A percentile compares a stretch with the other conserved stretches of the same genome.
These are phyloP conservation scores for Dendrolimus kikuchii DNA, from an alignment of 1,140 invertebrate species.

Conservation along the genomic window DNA sequence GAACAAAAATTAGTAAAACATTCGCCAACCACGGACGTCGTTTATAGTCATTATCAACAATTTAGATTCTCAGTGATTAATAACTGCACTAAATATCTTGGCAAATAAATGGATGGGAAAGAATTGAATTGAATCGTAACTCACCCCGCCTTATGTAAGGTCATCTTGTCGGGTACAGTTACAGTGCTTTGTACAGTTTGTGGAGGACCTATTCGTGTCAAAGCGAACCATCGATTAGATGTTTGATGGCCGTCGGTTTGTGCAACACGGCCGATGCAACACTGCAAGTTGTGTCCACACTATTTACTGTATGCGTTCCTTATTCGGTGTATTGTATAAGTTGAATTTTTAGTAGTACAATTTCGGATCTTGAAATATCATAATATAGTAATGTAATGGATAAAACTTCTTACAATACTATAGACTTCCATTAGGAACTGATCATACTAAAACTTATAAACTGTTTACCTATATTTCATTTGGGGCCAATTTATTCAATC, in stretches of 20 bases:
- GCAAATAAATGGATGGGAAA: conserved; percentile 16
- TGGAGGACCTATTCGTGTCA: conserved; percentile 45
- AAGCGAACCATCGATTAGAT: conserved; percentile 34
- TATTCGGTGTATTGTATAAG: no score
- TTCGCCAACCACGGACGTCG: conserved; percentile 46
- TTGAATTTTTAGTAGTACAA: no score
- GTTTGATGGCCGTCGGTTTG: conserved; percentile 4
- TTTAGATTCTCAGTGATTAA: conserved; percentile 45
- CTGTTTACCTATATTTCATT: no score
- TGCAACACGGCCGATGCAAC: conserved; percentile 19
- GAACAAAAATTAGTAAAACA: conserved; percentile 53
- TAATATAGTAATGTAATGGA: no score
- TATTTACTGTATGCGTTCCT: no score
- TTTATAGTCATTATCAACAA: conserved; percentile 53
- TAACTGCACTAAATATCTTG: conserved; percentile 19
- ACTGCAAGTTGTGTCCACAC: conserved; percentile 30
- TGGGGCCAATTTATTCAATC: no score
- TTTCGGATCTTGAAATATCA: no score
- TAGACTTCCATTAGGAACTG: no score
- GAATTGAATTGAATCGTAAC: conserved; percentile 18
- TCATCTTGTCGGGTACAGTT: conserved; percentile 56
- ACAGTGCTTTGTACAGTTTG: conserved; percentile 49
- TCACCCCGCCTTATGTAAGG: conserved; percentile 30
- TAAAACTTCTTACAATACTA: no score
- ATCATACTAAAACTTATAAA: no score